Conservation (phyloP, 2,888 invertebrate species). For the Netelia virgata region DNA sequence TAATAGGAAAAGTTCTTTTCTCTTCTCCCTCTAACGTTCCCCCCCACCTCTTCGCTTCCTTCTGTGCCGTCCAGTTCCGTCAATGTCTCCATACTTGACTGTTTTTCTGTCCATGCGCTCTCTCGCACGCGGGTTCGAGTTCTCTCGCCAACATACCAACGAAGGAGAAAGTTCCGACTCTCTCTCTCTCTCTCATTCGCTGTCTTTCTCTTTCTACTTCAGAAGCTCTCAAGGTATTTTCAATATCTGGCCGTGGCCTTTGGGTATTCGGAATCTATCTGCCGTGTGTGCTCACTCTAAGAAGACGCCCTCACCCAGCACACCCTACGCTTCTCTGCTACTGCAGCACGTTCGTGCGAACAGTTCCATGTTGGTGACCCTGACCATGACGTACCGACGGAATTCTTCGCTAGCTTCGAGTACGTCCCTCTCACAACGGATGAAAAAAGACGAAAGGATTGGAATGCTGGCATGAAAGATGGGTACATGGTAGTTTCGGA, state of each 20-base stretch:
- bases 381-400: constrained; percentile 55
- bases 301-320: constrained; percentile 23
- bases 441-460: not conserved
- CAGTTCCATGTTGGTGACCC: constrained; percentile 41
- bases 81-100: constrained; percentile 60
- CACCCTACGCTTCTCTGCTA: not conserved
- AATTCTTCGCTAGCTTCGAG: constrained; percentile 48
- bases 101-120: constrained; percentile 47
- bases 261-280: constrained; percentile 69
- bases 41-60: not conserved
- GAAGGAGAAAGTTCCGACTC: constrained; percentile 71
- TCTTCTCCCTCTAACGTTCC: constrained; percentile 3
- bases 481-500: not conserved
- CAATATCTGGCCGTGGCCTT: constrained; percentile 80
- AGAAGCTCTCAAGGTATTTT: constrained; percentile 80
- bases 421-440: not conserved
- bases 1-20: constrained; percentile 63
- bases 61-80: constrained; percentile 54
- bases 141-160: constrained; percentile 71
- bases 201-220: not conserved
- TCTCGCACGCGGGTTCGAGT: constrained; percentile 29
- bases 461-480: not conserved
- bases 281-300: constrained; percentile 44
- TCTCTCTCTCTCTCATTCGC: constrained; percentile 44
- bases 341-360: constrained; percentile 6